These are phyloP conservation scores for Xanthostigma xanthostigma DNA, from an alignment of 2,888 invertebrate genomes.

Conservation along the genomic window DNA sequence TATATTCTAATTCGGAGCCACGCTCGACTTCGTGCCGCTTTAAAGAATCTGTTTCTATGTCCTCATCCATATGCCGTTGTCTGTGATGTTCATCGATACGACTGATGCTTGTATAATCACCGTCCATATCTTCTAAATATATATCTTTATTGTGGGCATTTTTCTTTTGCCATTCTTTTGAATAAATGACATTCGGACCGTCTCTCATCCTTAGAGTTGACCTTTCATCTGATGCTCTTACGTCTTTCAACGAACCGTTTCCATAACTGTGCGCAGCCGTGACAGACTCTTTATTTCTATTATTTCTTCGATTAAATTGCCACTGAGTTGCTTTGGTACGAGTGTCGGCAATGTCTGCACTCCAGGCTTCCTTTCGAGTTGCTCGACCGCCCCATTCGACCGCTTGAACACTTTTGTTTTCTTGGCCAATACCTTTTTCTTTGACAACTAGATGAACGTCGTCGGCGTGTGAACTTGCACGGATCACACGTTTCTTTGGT, in stretches of 20 bases:
- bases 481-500: conserved; percentile 58
- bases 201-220: conserved; percentile 24
- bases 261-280: conserved; percentile 24
- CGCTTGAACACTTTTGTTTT: conserved; percentile 62
- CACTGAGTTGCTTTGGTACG: conserved; percentile 54
- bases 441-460: conserved; percentile 58
- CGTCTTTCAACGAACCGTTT: conserved; percentile 6
- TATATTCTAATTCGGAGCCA: conserved; percentile 48
- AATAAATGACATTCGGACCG: conserved; percentile 38
- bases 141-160: conserved; percentile 27
- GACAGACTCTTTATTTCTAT: conserved; percentile 32
- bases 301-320: conserved; percentile 56
- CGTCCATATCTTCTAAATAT: conserved; percentile 43
- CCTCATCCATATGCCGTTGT: conserved; percentile 26
- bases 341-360: conserved; percentile 56
- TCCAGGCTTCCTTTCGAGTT: conserved; percentile 61
- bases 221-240: conserved; percentile 6
- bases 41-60: conserved; percentile 56
- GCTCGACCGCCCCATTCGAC: conserved; percentile 54
- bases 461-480: conserved; percentile 59
- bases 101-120: conserved; percentile 36
- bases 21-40: conserved; percentile 62
- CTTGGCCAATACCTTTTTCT: conserved; percentile 51
- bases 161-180: conserved; percentile 34
- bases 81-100: conserved; percentile 32